Evolutionary conservation across 1,140 invertebrate species (phyloP).

Genomic region (Aphidius gifuensis): DNA sequence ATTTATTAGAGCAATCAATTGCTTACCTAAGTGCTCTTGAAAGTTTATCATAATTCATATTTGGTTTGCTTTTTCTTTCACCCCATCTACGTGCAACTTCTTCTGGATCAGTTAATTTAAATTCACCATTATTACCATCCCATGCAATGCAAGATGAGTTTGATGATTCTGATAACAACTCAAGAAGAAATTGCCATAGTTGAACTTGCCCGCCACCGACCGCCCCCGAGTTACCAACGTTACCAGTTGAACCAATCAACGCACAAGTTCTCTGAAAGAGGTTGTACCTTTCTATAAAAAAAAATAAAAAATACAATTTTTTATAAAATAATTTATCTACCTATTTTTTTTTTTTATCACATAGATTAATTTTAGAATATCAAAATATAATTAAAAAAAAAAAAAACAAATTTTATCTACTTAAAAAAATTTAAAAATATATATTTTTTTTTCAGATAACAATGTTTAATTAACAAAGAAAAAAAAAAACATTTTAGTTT

Average conservation of each 20-base stretch:
- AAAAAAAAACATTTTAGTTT: too few species aligned
- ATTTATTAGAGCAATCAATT: not conserved
- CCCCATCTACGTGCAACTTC: conserved; percentile 97
- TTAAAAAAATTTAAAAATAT: not conserved
- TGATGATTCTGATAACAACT: conserved; percentile 90
- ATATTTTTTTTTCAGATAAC: not conserved
- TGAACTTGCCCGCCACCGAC: conserved; percentile 91
- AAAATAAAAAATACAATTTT: conserved; percentile 6
- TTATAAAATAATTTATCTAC: not conserved
- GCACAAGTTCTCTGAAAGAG: conserved; percentile 49
- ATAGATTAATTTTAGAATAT: not conserved
- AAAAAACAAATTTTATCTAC: not conserved
- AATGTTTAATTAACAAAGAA: too few species aligned
- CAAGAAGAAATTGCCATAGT: conserved; percentile 97
- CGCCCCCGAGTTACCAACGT: conserved; percentile 61
- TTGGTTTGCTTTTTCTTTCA: conserved; percentile 95
- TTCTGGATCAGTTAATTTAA: conserved; percentile 96
- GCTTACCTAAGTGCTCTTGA: conserved; percentile 88
- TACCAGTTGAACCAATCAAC: conserved; percentile 61
- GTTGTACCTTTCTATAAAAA: conserved; percentile 45
- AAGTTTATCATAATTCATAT: conserved; percentile 99
- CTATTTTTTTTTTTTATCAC: not conserved
- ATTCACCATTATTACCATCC: conserved; percentile 95
- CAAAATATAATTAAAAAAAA: not conserved
- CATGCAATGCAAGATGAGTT: conserved; percentile 92